A percentile compares a stretch with the other conserved stretches of the same genome.
phyloP scores from a whole-genome alignment of 2,797 vertebrate genomes.

The Aselliscus stoliczkanus region DNA sequence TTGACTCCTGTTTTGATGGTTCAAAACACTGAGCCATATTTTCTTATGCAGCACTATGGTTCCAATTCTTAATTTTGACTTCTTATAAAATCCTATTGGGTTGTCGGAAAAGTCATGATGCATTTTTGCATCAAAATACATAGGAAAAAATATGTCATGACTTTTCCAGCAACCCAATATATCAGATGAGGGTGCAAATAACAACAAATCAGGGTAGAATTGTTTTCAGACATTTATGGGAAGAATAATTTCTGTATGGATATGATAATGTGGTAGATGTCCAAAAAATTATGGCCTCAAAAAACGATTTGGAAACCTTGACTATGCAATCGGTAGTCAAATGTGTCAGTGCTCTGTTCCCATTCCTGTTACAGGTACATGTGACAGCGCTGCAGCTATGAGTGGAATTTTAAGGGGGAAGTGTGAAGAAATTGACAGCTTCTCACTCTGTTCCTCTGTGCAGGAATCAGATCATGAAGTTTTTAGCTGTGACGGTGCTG shows the following conservation, averaged over 20 bases:
- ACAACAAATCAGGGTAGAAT: background rate
- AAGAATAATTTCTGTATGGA: conserved; percentile 31
- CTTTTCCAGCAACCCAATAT: too few species aligned
- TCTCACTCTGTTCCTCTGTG: conserved; percentile 90
- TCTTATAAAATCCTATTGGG: background rate
- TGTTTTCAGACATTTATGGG: conserved; percentile 13
- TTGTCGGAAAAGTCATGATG: too few species aligned
- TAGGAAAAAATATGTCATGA: too few species aligned
- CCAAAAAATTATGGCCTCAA: background rate
- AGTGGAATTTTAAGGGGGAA: conserved; percentile 95
- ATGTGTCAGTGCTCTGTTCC: conserved; percentile 45
- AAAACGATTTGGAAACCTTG: conserved; percentile 55
- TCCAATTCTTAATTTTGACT: conserved; percentile 44
- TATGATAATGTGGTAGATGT: background rate
- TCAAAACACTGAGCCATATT: background rate
- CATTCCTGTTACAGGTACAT: conserved; percentile 78
- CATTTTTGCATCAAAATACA: too few species aligned
- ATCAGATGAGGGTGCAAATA: conserved; percentile 25
- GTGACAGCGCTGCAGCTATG: conserved; percentile 84
- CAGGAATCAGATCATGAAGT: conserved; percentile 94
- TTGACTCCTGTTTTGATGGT: conserved; percentile 55
- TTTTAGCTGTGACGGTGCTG: conserved; percentile 94
- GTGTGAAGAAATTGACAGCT: conserved; percentile 94
- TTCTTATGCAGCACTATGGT: background rate
- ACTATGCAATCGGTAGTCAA: background rate